Evolutionary conservation across 2,888 invertebrate genomes (phyloP), one percentile per base, ranked within the genome.

Genomic region (Autographa gamma): DNA sequence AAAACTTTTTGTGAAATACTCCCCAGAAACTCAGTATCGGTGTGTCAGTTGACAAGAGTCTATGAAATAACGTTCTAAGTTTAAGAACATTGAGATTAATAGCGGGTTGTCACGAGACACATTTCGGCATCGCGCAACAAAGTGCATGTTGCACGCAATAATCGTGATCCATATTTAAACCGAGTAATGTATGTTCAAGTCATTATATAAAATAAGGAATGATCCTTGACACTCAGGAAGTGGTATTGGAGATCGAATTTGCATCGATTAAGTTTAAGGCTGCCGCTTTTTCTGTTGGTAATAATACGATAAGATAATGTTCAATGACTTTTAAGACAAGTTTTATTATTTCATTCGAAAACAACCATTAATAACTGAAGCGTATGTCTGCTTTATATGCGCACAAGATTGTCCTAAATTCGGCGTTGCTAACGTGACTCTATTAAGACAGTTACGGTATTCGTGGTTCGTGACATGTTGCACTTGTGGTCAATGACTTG

Each of bases 401-500:
- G 63, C 73, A 78, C 74, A 76, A 79, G 71, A 71, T 72, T 91
- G 89, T 87, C 86, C 89, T 84, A 89, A 88, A 88, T 91, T 85
- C 81, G 73, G 73, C 76, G 79, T 82, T 83, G 82, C 83, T 88
- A 84, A 85, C 87, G 82, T 88, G 86, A 85, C 86, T 80, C 84
- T 88, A 86, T 88, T 86, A 87, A 86, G 85, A 88, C 82, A 82
- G 79, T 85, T 91, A 89, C 93, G 90, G 90, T 92, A 90, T 91
- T 88, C 83, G 87, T 86, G 77, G 85, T 86, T 88, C 88, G 90
- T 89, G 89, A 90, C 86, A 90, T 89, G 87, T 87, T 88, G 81
- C 85, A 85, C 66, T 81, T 75, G 77, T 93, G 93, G 93, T 91
- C 93, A 90, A 87, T 91, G 93, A 92, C 93, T 91, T 88, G 72